These are phyloP conservation scores for Brenthis daphne DNA, from an alignment of 2,888 invertebrate species.

Conservation along the genomic window DNA sequence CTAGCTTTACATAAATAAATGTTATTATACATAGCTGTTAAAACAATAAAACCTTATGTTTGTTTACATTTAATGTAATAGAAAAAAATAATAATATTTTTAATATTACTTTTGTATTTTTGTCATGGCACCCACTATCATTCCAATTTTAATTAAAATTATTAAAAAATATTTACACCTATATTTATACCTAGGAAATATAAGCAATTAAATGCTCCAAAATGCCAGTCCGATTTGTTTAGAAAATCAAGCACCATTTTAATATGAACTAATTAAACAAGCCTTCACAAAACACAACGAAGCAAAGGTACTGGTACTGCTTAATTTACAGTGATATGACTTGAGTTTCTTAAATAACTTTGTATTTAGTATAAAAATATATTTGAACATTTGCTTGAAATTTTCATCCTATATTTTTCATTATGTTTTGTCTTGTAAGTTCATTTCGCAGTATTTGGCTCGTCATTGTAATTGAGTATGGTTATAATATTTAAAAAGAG, in stretches of 20 bases:
- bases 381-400: conserved; percentile 13
- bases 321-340: conserved; percentile 32
- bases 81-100: conserved; percentile 24
- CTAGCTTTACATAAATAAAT: conserved; percentile 32
- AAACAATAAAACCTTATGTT: conserved; percentile 20
- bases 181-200: conserved; percentile 44
- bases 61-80: conserved; percentile 32
- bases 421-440: conserved; percentile 10
- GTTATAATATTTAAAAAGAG: conserved; percentile 5
- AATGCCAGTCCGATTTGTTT: conserved; percentile 63
- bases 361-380: conserved; percentile 33
- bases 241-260: conserved; percentile 64
- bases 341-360: conserved; percentile 21
- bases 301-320: conserved; percentile 18
- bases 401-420: too few species aligned
- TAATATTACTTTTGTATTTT: conserved; percentile 26
- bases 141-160: conserved; percentile 45
- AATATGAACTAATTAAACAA: conserved; percentile 31
- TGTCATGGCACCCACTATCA: conserved; percentile 63
- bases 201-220: conserved; percentile 75
- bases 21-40: conserved; percentile 24
- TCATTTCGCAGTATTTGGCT: neutral
- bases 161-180: conserved; percentile 55
- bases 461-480: conserved; percentile 4
- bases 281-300: conserved; percentile 16